Conservation (phyloP, 37 sponge, comb jelly and placozoan genomes). For the Oscarella lobularis region DNA sequence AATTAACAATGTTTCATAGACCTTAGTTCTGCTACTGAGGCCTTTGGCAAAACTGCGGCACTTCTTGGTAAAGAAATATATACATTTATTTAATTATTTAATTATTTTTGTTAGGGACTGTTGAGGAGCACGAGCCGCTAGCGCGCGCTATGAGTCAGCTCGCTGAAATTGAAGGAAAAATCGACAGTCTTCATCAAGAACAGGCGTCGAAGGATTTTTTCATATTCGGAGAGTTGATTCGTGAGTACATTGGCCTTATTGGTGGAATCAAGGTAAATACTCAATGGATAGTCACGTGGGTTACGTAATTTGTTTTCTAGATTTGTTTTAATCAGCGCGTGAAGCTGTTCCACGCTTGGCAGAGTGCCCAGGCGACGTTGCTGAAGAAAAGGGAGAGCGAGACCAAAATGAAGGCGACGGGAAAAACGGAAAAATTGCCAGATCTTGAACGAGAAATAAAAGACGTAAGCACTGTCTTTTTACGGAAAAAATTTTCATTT, state of each 20-base stretch:
- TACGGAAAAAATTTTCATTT: not conserved
- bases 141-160: constrained; percentile 72
- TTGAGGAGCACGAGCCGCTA: constrained; percentile 59
- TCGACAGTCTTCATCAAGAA: constrained; percentile 62
- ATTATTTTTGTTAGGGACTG: no score
- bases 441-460: not conserved
- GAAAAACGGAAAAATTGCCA: constrained; percentile 64
- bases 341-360: constrained; percentile 61
- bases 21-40: no score
- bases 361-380: constrained; percentile 59
- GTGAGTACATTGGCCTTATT: constrained; percentile 81
- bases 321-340: constrained; percentile 55
- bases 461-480: not conserved
- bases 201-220: constrained; percentile 61
- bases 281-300: not conserved
- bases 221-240: constrained; percentile 73
- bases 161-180: constrained; percentile 86
- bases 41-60: no score
- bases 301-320: constrained; percentile 20
- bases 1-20: no score
- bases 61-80: no score
- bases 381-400: constrained; percentile 84
- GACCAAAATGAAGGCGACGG: constrained; percentile 52
- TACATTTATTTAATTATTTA: no score
- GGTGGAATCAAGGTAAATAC: constrained; percentile 58